Conservation (phyloP, 2,888 invertebrate species). For the Pelosia muscerda region DNA sequence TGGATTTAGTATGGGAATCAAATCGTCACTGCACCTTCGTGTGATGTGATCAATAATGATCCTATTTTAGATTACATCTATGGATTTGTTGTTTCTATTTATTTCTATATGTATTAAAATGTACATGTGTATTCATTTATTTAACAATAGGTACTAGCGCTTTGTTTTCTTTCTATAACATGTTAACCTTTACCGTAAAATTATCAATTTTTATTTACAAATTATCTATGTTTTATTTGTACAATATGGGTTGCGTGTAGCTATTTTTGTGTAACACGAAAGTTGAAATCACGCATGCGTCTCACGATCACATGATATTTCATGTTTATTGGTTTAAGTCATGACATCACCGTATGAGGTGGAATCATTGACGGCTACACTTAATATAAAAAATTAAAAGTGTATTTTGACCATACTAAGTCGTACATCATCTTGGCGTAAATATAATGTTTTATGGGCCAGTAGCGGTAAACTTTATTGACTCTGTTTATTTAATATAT, state of each 20-base stretch:
- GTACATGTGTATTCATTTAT: background rate
- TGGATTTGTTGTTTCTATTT: background rate
- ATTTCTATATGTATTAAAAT: background rate
- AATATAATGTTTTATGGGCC: slow-evolving; percentile 65
- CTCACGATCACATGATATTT: slow-evolving; percentile 79
- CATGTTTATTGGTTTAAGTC: slow-evolving; percentile 83
- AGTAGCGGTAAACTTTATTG: slow-evolving; percentile 63
- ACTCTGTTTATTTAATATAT: slow-evolving; percentile 40
- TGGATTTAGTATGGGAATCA: slow-evolving; percentile 65
- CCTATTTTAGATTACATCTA: background rate
- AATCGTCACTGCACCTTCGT: slow-evolving; percentile 65
- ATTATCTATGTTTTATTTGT: slow-evolving; percentile 63
- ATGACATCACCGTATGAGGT: slow-evolving; percentile 83
- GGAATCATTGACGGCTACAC: slow-evolving; percentile 73
- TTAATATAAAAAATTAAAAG: slow-evolving; percentile 76
- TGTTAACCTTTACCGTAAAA: slow-evolving; percentile 12
- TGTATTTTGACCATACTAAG: slow-evolving; percentile 74
- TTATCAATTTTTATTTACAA: slow-evolving; percentile 52
- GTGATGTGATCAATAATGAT: slow-evolving; percentile 49
- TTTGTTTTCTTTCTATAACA: background rate
- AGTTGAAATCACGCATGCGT: slow-evolving; percentile 71
- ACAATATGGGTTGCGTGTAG: slow-evolving; percentile 68
- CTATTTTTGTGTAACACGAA: slow-evolving; percentile 72
- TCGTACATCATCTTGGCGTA: slow-evolving; percentile 63
- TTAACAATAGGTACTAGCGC: background rate